phyloP scores from a whole-genome alignment of 2,113 vertebrate genomes.

The Epinephelus fuscoguttatus region DNA sequence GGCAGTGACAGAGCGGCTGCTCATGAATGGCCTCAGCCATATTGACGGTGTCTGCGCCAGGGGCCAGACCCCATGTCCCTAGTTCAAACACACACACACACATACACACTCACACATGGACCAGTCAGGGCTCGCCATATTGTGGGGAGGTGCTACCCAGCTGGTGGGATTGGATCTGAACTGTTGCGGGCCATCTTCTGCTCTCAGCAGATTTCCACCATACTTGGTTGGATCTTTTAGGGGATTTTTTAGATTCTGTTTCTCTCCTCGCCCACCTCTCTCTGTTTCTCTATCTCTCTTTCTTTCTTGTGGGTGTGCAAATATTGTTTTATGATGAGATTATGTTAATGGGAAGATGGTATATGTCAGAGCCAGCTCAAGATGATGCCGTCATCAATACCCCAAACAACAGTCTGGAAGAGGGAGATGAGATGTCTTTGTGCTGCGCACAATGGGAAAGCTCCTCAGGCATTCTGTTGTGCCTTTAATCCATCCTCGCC shows the following conservation, averaged over 20 bases:
- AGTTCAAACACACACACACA: slow-evolving; percentile 58
- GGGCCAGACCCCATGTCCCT: slow-evolving; percentile 48
- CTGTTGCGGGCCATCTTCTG: slow-evolving; percentile 43
- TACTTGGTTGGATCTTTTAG: slow-evolving; percentile 18
- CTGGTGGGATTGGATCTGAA: slow-evolving; percentile 62
- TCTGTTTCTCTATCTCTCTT: neutral
- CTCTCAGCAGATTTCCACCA: slow-evolving; percentile 44
- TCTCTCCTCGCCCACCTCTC: neutral
- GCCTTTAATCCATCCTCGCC: slow-evolving; percentile 59
- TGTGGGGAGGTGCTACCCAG: slow-evolving; percentile 74
- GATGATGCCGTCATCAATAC: slow-evolving; percentile 37
- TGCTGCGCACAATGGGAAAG: slow-evolving; percentile 16
- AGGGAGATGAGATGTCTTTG: slow-evolving; percentile 53
- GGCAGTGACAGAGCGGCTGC: slow-evolving; percentile 47
- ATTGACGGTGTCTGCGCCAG: slow-evolving; percentile 61
- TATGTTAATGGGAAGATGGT: slow-evolving; percentile 52
- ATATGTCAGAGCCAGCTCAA: slow-evolving; percentile 28
- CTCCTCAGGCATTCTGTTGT: slow-evolving; percentile 49
- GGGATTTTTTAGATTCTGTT: neutral
- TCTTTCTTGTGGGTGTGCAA: slow-evolving; percentile 14
- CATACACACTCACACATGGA: slow-evolving; percentile 12
- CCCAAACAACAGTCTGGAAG: slow-evolving; percentile 47
- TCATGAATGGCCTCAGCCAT: slow-evolving; percentile 66
- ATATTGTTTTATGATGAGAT: slow-evolving; percentile 39
- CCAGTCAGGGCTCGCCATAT: slow-evolving; percentile 59